phyloP scores from a whole-genome alignment of 2,797 vertebrate genomes.

The Distichodus sexfasciatus region DNA sequence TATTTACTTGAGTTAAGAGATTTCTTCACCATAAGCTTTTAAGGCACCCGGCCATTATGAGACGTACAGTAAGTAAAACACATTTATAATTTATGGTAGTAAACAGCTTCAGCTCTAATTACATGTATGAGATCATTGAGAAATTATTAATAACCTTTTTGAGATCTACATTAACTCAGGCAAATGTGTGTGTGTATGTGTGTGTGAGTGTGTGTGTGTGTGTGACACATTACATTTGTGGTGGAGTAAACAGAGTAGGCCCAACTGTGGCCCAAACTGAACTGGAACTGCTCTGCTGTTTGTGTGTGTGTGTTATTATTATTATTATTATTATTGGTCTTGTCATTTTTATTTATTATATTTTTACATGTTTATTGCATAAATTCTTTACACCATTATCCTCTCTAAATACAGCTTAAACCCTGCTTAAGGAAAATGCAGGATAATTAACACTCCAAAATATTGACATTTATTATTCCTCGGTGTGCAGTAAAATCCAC shows the following conservation, averaged over 20 bases:
- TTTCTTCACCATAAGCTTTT: constrained; percentile 21
- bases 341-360: no score
- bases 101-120: constrained; percentile 53
- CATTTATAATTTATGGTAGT: constrained; percentile 46
- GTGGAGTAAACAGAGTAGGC: constrained; percentile 25
- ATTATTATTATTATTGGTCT: background rate
- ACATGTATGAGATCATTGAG: constrained; percentile 44
- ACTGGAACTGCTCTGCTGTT: background rate
- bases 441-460: background rate
- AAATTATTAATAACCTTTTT: constrained; percentile 52
- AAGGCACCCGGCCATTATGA: constrained; percentile 15
- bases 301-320: no score
- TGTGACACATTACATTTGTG: constrained; percentile 7
- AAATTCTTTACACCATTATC: no score
- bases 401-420: background rate
- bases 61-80: constrained; percentile 39
- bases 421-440: background rate
- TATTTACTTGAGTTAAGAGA: constrained; percentile 29
- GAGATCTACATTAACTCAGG: constrained; percentile 36
- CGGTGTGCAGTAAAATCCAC: background rate
- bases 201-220: no score
- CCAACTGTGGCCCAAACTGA: background rate
- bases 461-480: background rate
- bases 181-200: no score
- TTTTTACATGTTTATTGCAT: no score